A percentile compares a stretch with the other conserved stretches of the same genome.
Conservation (phyloP, 2,113 vertebrate species). For the Crocuta crocuta region DNA sequence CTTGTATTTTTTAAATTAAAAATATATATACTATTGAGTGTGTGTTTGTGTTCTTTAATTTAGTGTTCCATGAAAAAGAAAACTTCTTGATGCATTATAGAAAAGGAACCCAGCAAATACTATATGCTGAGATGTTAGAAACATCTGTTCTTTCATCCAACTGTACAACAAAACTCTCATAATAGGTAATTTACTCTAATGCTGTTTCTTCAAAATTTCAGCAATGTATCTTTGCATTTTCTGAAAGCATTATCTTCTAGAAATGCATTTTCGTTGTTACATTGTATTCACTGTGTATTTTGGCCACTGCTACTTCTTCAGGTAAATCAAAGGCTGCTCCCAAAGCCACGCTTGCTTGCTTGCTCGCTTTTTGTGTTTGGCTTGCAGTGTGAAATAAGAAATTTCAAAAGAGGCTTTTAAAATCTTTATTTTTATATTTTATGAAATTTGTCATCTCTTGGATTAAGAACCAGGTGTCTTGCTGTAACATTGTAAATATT, state of each 20-base stretch:
- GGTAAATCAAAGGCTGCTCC: not conserved
- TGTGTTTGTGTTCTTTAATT: not conserved
- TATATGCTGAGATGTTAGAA: not conserved
- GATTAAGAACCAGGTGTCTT: not conserved
- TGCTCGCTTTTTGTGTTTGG: not conserved
- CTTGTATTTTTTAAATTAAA: not conserved
- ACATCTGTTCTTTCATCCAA: not conserved
- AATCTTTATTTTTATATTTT: not conserved
- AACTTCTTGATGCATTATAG: not conserved
- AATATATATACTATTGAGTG: not conserved
- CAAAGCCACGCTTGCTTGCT: not conserved
- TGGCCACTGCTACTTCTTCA: not conserved
- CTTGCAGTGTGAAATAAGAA: not conserved
- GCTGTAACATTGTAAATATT: not conserved
- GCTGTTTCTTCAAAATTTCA: not conserved
- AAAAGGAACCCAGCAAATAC: not conserved
- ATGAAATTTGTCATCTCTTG: not conserved
- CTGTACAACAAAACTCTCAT: not conserved
- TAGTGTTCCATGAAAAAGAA: not conserved
- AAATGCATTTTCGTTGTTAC: not conserved
- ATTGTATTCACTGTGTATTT: not conserved
- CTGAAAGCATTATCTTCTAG: not conserved
- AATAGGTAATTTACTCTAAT: not conserved
- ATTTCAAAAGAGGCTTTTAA: not conserved
- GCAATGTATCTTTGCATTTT: not conserved